Percentiles rank a stretch among this genome's conserved stretches.
These are phyloP conservation scores for Hirtodrosophila histrioides DNA, from an alignment of 2,888 invertebrate species.

Conservation along the genomic window DNA sequence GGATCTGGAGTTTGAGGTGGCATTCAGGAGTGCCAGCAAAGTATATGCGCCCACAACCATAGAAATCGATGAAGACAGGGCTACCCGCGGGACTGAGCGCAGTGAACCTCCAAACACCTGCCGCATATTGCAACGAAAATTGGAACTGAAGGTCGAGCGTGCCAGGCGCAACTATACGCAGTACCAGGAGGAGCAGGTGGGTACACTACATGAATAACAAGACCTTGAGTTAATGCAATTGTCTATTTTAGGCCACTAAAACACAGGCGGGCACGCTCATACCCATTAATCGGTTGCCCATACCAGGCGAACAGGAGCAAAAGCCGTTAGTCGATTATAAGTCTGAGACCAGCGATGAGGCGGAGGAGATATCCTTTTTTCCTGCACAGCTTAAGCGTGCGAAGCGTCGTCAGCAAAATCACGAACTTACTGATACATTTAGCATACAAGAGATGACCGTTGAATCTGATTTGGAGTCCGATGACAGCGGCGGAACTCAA, in stretches of 20 bases:
- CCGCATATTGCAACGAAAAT: conserved; percentile 83
- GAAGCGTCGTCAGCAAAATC: conserved; percentile 74
- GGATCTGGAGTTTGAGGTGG: conserved; percentile 81
- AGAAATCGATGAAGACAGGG: conserved; percentile 70
- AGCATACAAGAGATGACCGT: conserved; percentile 85
- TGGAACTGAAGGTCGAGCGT: conserved; percentile 84
- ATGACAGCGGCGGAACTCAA: conserved; percentile 83
- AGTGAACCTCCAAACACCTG: conserved; percentile 82
- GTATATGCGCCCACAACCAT: conserved; percentile 63
- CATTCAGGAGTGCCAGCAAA: conserved; percentile 75
- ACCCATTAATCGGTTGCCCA: conserved; percentile 83
- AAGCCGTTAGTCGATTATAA: conserved; percentile 84
- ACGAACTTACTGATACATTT: conserved; percentile 84
- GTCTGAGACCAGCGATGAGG: conserved; percentile 83
- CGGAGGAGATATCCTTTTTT: conserved; percentile 84
- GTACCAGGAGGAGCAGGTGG: conserved; percentile 81
- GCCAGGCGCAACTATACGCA: conserved; percentile 84
- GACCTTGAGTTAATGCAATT: conserved; percentile 1
- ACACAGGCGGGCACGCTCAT: conserved; percentile 83
- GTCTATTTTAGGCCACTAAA: conserved; percentile 76
- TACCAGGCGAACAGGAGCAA: conserved; percentile 83
- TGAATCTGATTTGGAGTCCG: conserved; percentile 83
- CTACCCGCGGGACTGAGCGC: conserved; percentile 49
- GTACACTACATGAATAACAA: conserved; percentile 14
- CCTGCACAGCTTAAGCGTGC: conserved; percentile 78